Evolutionary conservation across 1,140 invertebrate species (phyloP), one percentile per base, ranked within the genome.

Genomic region (Aphidius gifuensis): DNA sequence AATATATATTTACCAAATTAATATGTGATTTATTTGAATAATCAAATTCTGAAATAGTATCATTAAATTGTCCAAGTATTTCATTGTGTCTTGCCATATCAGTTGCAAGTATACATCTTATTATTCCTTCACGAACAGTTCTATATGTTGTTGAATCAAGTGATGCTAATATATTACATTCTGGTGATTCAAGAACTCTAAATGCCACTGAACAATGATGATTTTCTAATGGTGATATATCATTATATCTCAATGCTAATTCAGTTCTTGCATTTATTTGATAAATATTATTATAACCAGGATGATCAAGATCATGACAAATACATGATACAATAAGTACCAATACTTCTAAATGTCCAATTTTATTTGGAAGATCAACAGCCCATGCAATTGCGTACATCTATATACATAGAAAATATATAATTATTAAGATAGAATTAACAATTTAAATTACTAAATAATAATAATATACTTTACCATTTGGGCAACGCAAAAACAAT

Each of bases 221-320:
- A 79, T 94, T 94, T 74, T 94, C 92, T 68, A 94, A 79, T 1
- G 92, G 92, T 49, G 92, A 93, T 66, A 93, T 92, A 79, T 94
- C 92, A 77, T 94, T 94, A 79, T 94, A 94, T 45, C 91, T 84
- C 55, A 94, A 83, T 7, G 92, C 92, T 66, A 94, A 77, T 71
- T 93, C 92, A 6, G 92, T 94, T 64, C 87, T 85, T 32, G 92
- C 91, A 76, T 94, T 94, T 68, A 94, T 92, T 80, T 93, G 91
- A 79, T 93, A 94, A 64, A 91, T 91, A 70, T 93, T 94, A 78
- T 94, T 93, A 74, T 92, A 92, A 40, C 93, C 93, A 5, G 93
- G 93, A 84, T 96, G 93, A 75, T 96, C 93, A 38, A 96, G 81
- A 79, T 96, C 94, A 76, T 96, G 94, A 71, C 92, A 93, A 46